Base-by-base conservation (phyloP, 2,113 vertebrate species). In the Indicator indicator region DNA sequence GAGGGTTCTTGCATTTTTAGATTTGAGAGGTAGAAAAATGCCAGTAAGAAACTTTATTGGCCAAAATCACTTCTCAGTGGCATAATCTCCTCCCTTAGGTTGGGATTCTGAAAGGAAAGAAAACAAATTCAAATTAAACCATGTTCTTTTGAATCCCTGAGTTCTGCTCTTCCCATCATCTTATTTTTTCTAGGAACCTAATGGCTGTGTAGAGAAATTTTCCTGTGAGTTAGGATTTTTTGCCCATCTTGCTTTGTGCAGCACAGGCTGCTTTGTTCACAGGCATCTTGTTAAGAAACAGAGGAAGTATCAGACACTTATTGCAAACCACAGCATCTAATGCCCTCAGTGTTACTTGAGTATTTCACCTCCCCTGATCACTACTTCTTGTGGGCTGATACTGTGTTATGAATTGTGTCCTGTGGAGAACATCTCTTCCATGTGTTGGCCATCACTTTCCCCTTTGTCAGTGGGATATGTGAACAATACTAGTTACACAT, bases 1-100 rank as follows among this genome's bases (percentile, higher is more conserved):
- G 75, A 88, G 28, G 65, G 44, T 77, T 97, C 71, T 73, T 97
- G 69, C 38, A 75, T 89, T 93, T 93, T 94, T 96, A 65, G 64
- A 75, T 74, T 86, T 1, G 3, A 67, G 69, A 64, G 80, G 79
- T 88, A 91, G 58, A 63, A 82, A 95, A 92, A 91, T 30, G 63
- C 58, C 70, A 63, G 54, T 78, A 79, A 88, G 79, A 80, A 89
- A 79, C n/a, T 58, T 89, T 26, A 44, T 65, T 72, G 73, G 85
- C 76, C 58, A 71, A 90, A 88, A 75, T 88, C 9, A 60, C n/a
- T 88, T 89, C 30, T 83, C 63, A 52, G 76, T 90, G 70, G 50
- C 65, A 69, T 80, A 52, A 2, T 88, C 73, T 90, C 44, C 70
- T 89, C 64, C 50, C 79, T 81, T 95, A 70, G 32, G 13, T 71